Conservation (phyloP, 2,888 invertebrate species). For the Diarsia mendica region DNA sequence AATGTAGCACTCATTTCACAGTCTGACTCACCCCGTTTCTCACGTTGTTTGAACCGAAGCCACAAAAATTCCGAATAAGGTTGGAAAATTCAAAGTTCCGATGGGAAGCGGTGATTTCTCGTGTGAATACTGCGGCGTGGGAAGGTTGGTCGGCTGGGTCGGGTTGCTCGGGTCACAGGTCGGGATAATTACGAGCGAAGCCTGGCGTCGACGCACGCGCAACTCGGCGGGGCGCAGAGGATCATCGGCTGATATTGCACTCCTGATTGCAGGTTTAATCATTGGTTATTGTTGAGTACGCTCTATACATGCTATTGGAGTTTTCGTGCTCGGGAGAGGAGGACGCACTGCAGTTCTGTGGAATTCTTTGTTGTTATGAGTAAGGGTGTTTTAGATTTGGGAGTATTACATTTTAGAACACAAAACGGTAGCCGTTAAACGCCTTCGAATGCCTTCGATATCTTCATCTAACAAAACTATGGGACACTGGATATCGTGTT, state of each 20-base stretch:
- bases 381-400: not conserved
- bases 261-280: slow-evolving; percentile 26
- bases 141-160: slow-evolving; percentile 69
- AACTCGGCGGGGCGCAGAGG: slow-evolving; percentile 65
- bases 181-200: slow-evolving; percentile 83
- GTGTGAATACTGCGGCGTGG: slow-evolving; percentile 86
- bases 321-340: not conserved
- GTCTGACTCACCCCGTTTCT: slow-evolving; percentile 46
- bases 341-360: too few species aligned
- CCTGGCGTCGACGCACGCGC: slow-evolving; percentile 72
- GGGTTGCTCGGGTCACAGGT: slow-evolving; percentile 83
- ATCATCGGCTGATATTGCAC: slow-evolving; percentile 34
- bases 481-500: too few species aligned
- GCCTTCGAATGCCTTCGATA: not conserved
- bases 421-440: not conserved
- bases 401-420: not conserved
- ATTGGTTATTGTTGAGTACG: slow-evolving; percentile 5
- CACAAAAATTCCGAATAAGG: slow-evolving; percentile 59
- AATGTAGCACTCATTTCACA: slow-evolving; percentile 4
- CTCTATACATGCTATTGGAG: not conserved
- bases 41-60: slow-evolving; percentile 45
- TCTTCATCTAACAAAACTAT: too few species aligned
- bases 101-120: slow-evolving; percentile 86
- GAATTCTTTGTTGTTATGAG: not conserved
- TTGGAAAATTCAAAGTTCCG: slow-evolving; percentile 74